Base-by-base conservation (phyloP, 2,797 vertebrate genomes). In the Megaceryle alcyon region DNA sequence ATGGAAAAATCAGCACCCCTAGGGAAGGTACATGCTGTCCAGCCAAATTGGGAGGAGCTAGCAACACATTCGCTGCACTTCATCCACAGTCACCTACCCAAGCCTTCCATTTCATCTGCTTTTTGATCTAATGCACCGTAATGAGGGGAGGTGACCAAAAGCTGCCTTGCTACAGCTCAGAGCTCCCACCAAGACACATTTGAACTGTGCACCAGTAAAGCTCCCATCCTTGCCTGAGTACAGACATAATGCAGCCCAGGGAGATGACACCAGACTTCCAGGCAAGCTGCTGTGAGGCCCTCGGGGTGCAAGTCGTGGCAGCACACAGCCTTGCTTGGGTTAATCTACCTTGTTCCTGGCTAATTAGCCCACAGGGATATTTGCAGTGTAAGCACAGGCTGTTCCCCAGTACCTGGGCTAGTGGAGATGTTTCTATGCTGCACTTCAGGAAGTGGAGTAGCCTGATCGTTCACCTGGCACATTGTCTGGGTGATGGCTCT, bases 401-500 rank as follows among this genome's bases (percentile, higher is more conserved):
- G 54, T 16, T 66, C 44, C 43, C 41, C 56, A n/a, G 57, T 5
- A 7, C 1, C 37, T 44, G 53, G 76, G 37, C 28, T 57, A 23
- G 12, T 1, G 2, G 26, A 33, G 48, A 13, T 1, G 8, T 57
- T 82, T 65, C 57, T 14, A 1, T 17, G 65, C n/a, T 18, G 41
- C 0, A 0, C 26, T 1, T 3, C 3, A 13, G 41, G 56, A 66
- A 46, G 49, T 3, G 0, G 44, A 21, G 15, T 39, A 15, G 3
- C 33, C 37, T 39, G 37, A 2, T 20, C 66, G 46, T 12, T 86
- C 76, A 57, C 4, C 28, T 1, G 0, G 17, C 35, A 37, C 0
- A 0, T 35, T 84, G 26, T 33, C 14, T 33, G 0, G 0, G 29
- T 44, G 53, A 23, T 39, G n/a, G 18, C 56, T 87, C 13, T 0